Evolutionary conservation across 1,140 invertebrate genomes (phyloP), one percentile per base, ranked within the genome.

Genomic region (Oppia nitens): DNA sequence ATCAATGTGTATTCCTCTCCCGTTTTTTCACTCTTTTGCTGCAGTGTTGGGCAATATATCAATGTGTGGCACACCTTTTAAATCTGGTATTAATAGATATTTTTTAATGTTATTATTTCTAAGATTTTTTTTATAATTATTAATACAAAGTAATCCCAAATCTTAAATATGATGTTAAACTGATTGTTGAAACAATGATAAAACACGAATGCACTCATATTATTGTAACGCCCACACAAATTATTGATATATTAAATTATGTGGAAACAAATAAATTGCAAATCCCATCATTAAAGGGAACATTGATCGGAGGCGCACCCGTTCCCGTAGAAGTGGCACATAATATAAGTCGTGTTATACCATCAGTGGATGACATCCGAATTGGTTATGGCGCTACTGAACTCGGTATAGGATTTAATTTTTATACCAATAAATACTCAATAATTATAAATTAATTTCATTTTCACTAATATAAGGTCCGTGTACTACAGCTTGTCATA

Each of bases 21-120:
- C 93, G 0, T 75, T 96, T 14, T 98, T 96, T 68, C 94, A 98
- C 69, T 89, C 84, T 17, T 90, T 85, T 69, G 92, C 88, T 0
- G 80, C 83, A 28, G 75, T 84, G 1, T 74, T 83, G 47, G 87
- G 82, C 0, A 71, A 81, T 55, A 63, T 87, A 0, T 69, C 67
- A 1, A 47, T 54, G 21, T 14, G 25, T 20, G 40, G 21, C 14
- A 2, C 24, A 3, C 47, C 51, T 21, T 17, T 20, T 24, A 24
- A 49, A n/a, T 1, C 48, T 26, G n/a, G 14, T 49, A 26, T 12
- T 14, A n/a, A n/a, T n/a, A n/a, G n/a, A n/a, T n/a, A n/a, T 59
- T 17, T 52, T 52, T 17, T 48, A 40, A 23, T 45, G n/a, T 1
- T 9, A 14, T 24, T 6, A 47, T 47, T n/a, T 2, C 20, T 45